Evolutionary conservation across 2,113 vertebrate species (phyloP), one percentile per base, ranked within the genome.

Genomic region (Rhea pennata): DNA sequence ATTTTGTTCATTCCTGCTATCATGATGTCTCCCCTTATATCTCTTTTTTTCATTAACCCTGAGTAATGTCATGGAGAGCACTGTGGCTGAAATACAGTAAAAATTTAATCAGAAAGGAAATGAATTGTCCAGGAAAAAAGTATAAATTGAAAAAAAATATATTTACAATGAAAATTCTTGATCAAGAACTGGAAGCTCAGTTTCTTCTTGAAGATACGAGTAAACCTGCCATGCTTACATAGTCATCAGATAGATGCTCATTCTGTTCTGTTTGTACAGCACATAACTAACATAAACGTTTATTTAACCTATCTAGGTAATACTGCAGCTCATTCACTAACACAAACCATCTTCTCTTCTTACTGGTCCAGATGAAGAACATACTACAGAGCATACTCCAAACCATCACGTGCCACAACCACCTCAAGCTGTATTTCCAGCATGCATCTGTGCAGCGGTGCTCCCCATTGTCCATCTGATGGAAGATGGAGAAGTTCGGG

Each of bases 371-470:
- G 99, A 99, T 96, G 99, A 99, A 71, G 99, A 99, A 58, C 99
- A 99, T 95, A 98, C 98, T 40, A 99, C 99, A 0, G 99, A 99
- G 80, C 99, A 99, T 96, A 99, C 99, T 1, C 99, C 99, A 17
- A 99, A 99, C 54, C 99, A 99, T 80, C 99, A 99, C 16, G 98
- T 99, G 93, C 98, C 99, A 24, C 99, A 99, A 40, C 99, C 99
- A 1, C 99, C 99, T 1, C 99, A 99, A 91, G 99, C 99, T 9
- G 99, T 99, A 67, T 99, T 99, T 97, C 99, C 99, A 97, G 99
- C 99, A 3, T 99, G 99, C 97, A 99, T 99, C 94, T 99, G 99
- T 97, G 99, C 99, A 23, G 99, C 99, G 1, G 99, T 99, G 50
- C 98, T 99, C 19, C 99, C 99, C 20, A 99, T 99, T 51, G 99